phyloP scores from a whole-genome alignment of 2,797 vertebrate genomes.

The Carapus acus region DNA sequence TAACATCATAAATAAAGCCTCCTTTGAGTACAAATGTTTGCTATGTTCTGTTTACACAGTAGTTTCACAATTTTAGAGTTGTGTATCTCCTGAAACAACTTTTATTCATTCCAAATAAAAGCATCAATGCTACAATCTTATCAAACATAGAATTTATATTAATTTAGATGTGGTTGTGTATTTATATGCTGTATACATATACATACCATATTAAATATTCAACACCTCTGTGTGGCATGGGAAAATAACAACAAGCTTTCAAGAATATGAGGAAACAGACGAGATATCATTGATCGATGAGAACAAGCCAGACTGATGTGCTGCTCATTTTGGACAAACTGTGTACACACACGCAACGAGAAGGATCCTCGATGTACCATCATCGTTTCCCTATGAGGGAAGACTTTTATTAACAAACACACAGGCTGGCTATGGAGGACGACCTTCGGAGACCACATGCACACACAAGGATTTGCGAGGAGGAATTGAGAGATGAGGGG shows the following conservation, averaged over 20 bases:
- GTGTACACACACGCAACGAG: constrained; percentile 40
- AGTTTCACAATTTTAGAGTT: constrained; percentile 38
- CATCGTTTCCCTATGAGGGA: constrained; percentile 70
- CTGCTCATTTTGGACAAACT: constrained; percentile 30
- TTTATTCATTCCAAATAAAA: constrained; percentile 64
- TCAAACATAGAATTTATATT: constrained; percentile 66
- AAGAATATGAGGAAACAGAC: constrained; percentile 3
- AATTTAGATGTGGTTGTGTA: constrained; percentile 61
- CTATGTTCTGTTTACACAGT: constrained; percentile 21
- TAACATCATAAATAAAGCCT: neutral
- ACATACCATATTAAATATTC: constrained; percentile 55
- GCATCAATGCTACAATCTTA: constrained; percentile 55
- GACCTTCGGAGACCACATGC: constrained; percentile 35
- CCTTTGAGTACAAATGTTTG: neutral
- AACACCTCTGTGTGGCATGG: constrained; percentile 39
- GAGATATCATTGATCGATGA: constrained; percentile 29
- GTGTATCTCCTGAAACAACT: constrained; percentile 53
- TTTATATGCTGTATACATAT: constrained; percentile 24
- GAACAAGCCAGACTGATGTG: constrained; percentile 35
- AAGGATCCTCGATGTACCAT: constrained; percentile 47
- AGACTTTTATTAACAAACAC: constrained; percentile 69
- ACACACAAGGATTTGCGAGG: constrained; percentile 47
- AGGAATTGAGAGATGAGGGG: constrained; percentile 29
- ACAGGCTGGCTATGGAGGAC: constrained; percentile 58
- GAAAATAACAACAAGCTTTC: constrained; percentile 11